Base-by-base conservation (phyloP, 2,888 invertebrate species). In the Hirudinaria manillensis region DNA sequence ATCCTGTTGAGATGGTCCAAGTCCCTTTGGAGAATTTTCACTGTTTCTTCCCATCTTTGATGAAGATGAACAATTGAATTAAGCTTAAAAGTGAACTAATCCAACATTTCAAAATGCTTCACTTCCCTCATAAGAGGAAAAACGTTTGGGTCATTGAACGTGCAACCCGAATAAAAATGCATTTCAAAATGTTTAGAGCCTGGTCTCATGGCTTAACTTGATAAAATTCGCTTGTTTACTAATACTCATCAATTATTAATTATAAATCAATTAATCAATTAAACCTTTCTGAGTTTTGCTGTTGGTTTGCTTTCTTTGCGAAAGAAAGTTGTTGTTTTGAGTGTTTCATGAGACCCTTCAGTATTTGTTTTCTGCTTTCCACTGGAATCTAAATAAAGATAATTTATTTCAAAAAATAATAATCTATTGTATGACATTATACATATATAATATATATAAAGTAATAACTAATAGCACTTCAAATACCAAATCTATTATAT, bases 321-420 rank as follows among this genome's bases (percentile, higher is more conserved):
- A 82, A 82, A 38, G 78, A 79, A 34, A 76, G 77, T 74, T 82
- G 81, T 72, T 83, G 82, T 36, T 80, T 79, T 61, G 81, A 80
- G 74, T 80, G 81, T 76, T 85, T 85, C 66, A 84, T 74, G 13
- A 82, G 81, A 74, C 84, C 79, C 55, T 80, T 81, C 24, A 83
- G 79, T 38, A 86, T 82, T 75, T 84, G 84, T 66, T 79, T 79
- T 70, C 85, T 79, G 53, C 82, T 81, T 0, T 84, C 83, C 13
- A 82, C 75, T 7, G 83, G 80, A 71, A 84, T 78, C 83, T 84
- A 80, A 16, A 79, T 24, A 72, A 1, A 45, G 27, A 16, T 13
- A n/a, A n/a, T 29, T 36, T 27, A 29, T 72, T 10, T 16, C 16
- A 70, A 32, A 24, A 19, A 27, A 34, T 19, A 24, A 34, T 24